Base-by-base conservation (phyloP, 2,797 vertebrate genomes). In the Parauchenoglanis ngamensis region DNA sequence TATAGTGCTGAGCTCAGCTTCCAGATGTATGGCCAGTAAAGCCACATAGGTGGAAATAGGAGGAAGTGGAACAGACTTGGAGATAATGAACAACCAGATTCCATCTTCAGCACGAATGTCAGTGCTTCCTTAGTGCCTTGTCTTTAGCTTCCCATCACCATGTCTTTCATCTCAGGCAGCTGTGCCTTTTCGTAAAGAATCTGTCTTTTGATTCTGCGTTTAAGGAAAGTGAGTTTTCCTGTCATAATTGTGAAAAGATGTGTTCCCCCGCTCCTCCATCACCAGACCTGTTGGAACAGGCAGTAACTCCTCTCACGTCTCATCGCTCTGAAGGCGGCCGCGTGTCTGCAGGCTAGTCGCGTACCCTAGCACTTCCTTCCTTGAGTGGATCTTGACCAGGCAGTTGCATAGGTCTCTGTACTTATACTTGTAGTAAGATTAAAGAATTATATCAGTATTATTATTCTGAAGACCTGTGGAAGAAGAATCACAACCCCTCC, bases 201-300 rank as follows among this genome's bases (percentile, higher is more conserved):
- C 75, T 17, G 76, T 65, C 65, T n/a, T 79, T 61, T 84, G 73
- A 61, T 87, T 87, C 75, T 31, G 8, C 31, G 6, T 49, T 84
- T 72, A 35, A 73, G 40, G 44, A 85, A 73, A 40, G 67, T 54
- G 19, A n/a, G 54, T 19, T 70, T 79, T 70, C n/a, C 54, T 85
- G 84, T 70, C 59, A 31, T 7, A 31, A 31, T 6, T 63, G 80
- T 4, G 72, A 35, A n/a, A 0, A 8, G 76, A 21, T 79, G 65
- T 68, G 86, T 85, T 79, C 83, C 40, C 65, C 49, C 44, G 19
- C 46, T 7, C 52, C 65, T 65, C 12, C 65, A 17, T n/a, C 68
- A 54, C 25, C 44, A 86, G 84, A 87, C 89, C 84, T 88, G 89
- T 88, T 88, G 57, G 46, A 86, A 85, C 89, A 86, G 63, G 89